These are phyloP conservation scores for Cheilosia grossa DNA, from an alignment of 2,888 invertebrate species.

Conservation along the genomic window DNA sequence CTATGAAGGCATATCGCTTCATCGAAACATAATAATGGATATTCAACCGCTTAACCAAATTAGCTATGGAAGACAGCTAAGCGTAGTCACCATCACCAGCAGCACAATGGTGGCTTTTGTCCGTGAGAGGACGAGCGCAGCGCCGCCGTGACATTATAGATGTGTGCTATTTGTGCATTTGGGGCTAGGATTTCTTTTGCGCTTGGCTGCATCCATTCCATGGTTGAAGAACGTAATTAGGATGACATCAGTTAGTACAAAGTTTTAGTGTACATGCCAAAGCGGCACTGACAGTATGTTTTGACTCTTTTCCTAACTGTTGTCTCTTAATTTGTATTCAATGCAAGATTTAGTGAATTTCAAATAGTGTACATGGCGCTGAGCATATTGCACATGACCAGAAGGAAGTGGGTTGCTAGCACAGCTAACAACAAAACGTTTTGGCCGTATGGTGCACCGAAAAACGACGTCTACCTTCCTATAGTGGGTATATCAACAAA, in stretches of 20 bases:
- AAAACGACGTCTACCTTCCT: slow-evolving; percentile 1
- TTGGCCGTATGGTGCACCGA: slow-evolving; percentile 43
- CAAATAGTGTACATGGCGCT: not conserved
- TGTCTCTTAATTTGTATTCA: slow-evolving; percentile 73
- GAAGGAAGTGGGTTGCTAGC: not conserved
- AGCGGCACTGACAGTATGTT: slow-evolving; percentile 11
- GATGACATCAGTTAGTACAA: slow-evolving; percentile 68
- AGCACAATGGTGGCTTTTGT: slow-evolving; percentile 13
- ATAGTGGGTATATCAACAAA: slow-evolving; percentile 41
- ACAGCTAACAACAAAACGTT: slow-evolving; percentile 66
- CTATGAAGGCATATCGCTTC: slow-evolving; percentile 66
- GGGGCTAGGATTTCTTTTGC: slow-evolving; percentile 20
- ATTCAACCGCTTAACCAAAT: slow-evolving; percentile 71
- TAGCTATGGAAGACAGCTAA: slow-evolving; percentile 46
- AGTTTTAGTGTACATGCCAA: slow-evolving; percentile 52
- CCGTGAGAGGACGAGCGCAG: slow-evolving; percentile 43
- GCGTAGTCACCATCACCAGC: slow-evolving; percentile 2
- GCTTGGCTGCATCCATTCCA: slow-evolving; percentile 49
- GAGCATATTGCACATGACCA: not conserved
- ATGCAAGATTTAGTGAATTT: slow-evolving; percentile 42
- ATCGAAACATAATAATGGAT: slow-evolving; percentile 63
- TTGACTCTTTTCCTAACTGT: slow-evolving; percentile 53
- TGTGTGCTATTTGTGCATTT: slow-evolving; percentile 45
- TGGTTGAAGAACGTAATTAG: slow-evolving; percentile 69
- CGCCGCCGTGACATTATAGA: slow-evolving; percentile 51